Evolutionary conservation across 2,888 invertebrate genomes (phyloP).

Genomic region (Prostheceraeus crozeri): DNA sequence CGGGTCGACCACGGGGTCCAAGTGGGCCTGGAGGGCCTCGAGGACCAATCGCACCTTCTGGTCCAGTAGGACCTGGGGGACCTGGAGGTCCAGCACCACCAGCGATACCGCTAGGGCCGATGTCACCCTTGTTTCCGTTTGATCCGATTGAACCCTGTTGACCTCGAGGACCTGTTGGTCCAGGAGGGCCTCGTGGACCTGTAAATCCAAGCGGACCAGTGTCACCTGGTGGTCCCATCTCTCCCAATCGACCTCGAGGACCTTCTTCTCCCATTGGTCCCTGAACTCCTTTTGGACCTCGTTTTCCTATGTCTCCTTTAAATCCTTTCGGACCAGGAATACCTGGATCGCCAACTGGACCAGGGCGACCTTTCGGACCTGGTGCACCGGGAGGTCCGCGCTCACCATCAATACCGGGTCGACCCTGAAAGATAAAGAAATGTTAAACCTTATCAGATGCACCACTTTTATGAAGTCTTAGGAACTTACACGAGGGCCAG

Average conservation of each 20-base stretch:
- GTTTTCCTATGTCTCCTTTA: constrained; percentile 56
- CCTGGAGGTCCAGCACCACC: constrained; percentile 66
- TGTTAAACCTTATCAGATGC: background rate
- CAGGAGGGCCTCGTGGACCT: constrained; percentile 57
- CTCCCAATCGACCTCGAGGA: constrained; percentile 35
- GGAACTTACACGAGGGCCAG: constrained; percentile 11
- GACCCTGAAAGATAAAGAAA: background rate
- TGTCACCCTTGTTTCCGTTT: constrained; percentile 62
- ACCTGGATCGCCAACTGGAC: constrained; percentile 59
- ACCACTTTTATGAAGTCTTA: too few relatives aligned
- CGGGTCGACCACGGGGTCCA: constrained; percentile 38
- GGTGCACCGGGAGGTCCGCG: constrained; percentile 63
- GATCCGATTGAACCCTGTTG: constrained; percentile 69
- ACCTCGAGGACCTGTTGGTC: constrained; percentile 66
- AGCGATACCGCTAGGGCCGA: constrained; percentile 53
- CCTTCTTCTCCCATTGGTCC: constrained; percentile 39
- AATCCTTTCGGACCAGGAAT: constrained; percentile 38
- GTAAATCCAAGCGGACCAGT: constrained; percentile 47
- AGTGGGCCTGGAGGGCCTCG: background rate
- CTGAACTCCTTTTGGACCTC: constrained; percentile 51
- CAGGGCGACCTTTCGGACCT: constrained; percentile 65
- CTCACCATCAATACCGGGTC: constrained; percentile 4
- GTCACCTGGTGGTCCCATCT: constrained; percentile 27
- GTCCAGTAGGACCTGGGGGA: constrained; percentile 52
- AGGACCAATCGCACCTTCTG: background rate